phyloP scores from a whole-genome alignment of 2,113 vertebrate genomes.

The Muntiacus muntjak region DNA sequence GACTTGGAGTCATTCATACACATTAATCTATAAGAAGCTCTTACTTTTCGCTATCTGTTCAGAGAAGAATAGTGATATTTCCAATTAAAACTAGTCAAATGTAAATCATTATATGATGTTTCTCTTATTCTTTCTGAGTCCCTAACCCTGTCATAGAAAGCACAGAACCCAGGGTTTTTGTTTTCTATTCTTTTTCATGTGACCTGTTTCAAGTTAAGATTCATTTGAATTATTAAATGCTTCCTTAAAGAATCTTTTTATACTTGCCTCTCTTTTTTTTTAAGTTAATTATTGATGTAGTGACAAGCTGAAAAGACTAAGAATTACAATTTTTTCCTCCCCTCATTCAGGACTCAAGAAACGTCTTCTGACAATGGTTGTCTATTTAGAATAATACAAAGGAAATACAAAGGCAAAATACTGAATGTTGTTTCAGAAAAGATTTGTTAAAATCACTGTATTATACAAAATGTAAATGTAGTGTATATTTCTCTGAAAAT shows the following conservation, averaged over 20 bases:
- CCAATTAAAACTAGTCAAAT: slow-evolving; percentile 19
- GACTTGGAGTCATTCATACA: slow-evolving; percentile 20
- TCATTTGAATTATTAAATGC: slow-evolving; percentile 83
- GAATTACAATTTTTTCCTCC: slow-evolving; percentile 66
- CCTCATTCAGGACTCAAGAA: slow-evolving; percentile 66
- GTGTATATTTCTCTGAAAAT: slow-evolving; percentile 71
- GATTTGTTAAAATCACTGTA: slow-evolving; percentile 69
- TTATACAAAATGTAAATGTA: slow-evolving; percentile 71
- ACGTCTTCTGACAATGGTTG: slow-evolving; percentile 72
- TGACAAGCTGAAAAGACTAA: slow-evolving; percentile 77
- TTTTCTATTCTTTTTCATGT: slow-evolving; percentile 76
- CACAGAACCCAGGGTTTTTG: slow-evolving; percentile 59
- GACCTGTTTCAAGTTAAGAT: slow-evolving; percentile 79
- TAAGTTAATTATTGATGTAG: slow-evolving; percentile 81
- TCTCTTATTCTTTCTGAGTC: slow-evolving; percentile 43
- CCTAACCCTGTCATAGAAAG: slow-evolving; percentile 37
- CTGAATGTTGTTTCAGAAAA: slow-evolving; percentile 69
- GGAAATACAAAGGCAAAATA: slow-evolving; percentile 68
- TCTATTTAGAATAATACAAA: slow-evolving; percentile 76
- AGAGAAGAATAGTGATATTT: slow-evolving; percentile 31
- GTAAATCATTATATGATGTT: slow-evolving; percentile 2
- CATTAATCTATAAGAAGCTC: slow-evolving; percentile 31
- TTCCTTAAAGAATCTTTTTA: slow-evolving; percentile 81
- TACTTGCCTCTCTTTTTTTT: slow-evolving; percentile 65
- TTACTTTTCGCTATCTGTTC: slow-evolving; percentile 25